These are phyloP conservation scores for Uria aalge DNA, from an alignment of 2,113 vertebrate genomes.

Conservation along the genomic window DNA sequence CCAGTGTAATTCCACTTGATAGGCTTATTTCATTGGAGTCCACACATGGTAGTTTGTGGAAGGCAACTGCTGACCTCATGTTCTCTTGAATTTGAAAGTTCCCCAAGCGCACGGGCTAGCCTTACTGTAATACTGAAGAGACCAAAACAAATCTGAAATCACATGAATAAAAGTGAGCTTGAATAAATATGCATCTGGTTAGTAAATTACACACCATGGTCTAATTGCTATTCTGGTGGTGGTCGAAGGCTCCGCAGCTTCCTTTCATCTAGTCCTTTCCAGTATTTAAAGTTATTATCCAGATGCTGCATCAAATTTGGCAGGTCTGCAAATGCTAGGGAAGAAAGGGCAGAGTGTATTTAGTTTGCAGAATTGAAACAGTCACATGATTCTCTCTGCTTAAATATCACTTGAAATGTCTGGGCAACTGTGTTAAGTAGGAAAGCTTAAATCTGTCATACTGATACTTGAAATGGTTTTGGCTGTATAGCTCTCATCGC, in stretches of 20 bases:
- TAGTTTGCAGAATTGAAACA: neutral
- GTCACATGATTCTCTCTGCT: neutral
- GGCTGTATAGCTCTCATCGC: neutral
- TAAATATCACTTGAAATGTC: neutral
- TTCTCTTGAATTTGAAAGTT: slow-evolving; percentile 16
- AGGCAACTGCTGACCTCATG: slow-evolving; percentile 10
- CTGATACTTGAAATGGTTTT: neutral
- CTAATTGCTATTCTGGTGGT: slow-evolving; percentile 80
- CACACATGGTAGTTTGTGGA: neutral
- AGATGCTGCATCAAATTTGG: slow-evolving; percentile 96
- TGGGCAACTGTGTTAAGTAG: neutral
- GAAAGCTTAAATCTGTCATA: neutral
- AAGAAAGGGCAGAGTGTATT: neutral
- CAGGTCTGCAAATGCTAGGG: slow-evolving; percentile 90
- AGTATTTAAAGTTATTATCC: slow-evolving; percentile 98
- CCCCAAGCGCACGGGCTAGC: slow-evolving; percentile 41
- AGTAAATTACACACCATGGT: neutral
- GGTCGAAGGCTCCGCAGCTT: slow-evolving; percentile 88
- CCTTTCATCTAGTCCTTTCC: slow-evolving; percentile 91
- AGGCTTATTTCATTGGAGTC: slow-evolving; percentile 1
- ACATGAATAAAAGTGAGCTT: slow-evolving; percentile 1
- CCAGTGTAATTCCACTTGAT: slow-evolving; percentile 59
- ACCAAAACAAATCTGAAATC: slow-evolving; percentile 58
- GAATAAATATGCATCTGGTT: slow-evolving; percentile 11
- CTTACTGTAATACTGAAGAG: slow-evolving; percentile 65